A percentile compares a stretch with the other conserved stretches of the same genome.
Evolutionary conservation across 2,797 vertebrate species (phyloP).

Genomic region (Halcyon leucocephala): DNA sequence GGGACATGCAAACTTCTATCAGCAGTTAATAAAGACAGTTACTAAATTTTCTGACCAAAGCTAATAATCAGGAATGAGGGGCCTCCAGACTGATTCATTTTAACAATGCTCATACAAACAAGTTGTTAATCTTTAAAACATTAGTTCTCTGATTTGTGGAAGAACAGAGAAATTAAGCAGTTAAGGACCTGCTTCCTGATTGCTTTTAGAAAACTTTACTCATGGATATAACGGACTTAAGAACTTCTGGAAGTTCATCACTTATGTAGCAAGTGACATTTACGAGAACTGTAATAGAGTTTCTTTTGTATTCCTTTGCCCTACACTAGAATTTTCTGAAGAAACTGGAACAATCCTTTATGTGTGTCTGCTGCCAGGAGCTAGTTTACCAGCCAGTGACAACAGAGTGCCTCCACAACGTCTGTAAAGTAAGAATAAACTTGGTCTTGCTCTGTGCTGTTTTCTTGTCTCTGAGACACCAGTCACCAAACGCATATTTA

Average conservation of each 20-base stretch:
- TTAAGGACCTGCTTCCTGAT: neutral
- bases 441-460: neutral
- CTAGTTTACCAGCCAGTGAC: conserved; percentile 96
- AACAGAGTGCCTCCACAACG: conserved; percentile 95
- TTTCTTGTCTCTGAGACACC: neutral
- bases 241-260: neutral
- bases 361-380: conserved; percentile 99
- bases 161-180: neutral
- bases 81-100: neutral
- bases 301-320: conserved; percentile 37
- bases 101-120: neutral
- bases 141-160: neutral
- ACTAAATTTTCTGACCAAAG: neutral
- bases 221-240: neutral
- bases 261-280: neutral
- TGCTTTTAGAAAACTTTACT: neutral
- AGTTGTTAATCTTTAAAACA: neutral
- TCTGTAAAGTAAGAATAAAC: conserved; percentile 91
- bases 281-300: neutral
- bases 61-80: neutral
- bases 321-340: conserved; percentile 91
- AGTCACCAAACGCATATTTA: neutral
- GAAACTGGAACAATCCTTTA: conserved; percentile 97
- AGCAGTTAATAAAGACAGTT: neutral
- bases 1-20: neutral